Evolutionary conservation across 2,113 vertebrate genomes (phyloP).

Genomic region (Gavialis gangeticus): DNA sequence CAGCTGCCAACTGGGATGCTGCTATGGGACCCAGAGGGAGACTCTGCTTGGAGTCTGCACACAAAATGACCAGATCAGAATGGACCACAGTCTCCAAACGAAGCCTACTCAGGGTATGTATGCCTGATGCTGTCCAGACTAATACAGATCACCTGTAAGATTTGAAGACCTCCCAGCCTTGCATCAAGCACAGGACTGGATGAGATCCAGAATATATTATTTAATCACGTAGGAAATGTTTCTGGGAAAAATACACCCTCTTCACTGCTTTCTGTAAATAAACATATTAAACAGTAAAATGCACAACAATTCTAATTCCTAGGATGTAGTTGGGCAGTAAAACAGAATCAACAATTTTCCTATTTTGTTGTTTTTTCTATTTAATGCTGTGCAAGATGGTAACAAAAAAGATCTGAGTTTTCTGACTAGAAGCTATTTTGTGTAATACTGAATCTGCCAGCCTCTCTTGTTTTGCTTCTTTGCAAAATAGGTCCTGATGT

Average conservation of each 20-base stretch:
- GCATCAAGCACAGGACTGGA: background rate
- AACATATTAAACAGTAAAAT: background rate
- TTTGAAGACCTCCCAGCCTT: background rate
- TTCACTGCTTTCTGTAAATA: background rate
- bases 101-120: background rate
- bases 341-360: background rate
- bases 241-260: background rate
- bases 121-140: fast-evolving
- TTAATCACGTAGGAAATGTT: background rate
- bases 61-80: background rate
- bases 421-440: conserved; percentile 12
- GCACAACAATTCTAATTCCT: background rate
- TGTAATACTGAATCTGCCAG: conserved; percentile 28
- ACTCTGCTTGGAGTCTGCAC: background rate
- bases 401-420: background rate
- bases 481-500: conserved; percentile 16
- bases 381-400: background rate
- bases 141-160: background rate
- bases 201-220: background rate
- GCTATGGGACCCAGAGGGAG: background rate
- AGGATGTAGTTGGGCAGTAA: background rate
- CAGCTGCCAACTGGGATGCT: background rate
- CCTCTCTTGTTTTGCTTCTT: conserved; percentile 40
- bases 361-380: background rate
- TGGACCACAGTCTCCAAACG: background rate